phyloP scores from a whole-genome alignment of 1,140 invertebrate genomes.

The Drosophila tristis region DNA sequence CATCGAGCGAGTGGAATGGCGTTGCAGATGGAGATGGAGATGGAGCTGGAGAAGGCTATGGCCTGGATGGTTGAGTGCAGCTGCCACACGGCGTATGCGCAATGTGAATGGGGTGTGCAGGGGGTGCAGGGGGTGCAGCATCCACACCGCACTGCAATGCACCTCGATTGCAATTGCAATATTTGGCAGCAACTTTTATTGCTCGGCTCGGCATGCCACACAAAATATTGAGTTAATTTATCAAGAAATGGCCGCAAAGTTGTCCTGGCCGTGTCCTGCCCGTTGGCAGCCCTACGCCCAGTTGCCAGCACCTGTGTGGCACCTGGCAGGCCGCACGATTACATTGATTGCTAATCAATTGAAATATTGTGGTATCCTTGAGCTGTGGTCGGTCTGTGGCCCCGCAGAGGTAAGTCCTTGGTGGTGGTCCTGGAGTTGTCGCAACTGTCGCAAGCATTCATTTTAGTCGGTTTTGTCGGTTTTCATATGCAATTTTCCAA shows the following conservation, averaged over 20 bases:
- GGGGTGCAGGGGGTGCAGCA: no score
- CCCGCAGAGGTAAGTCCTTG: not conserved
- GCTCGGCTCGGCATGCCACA: conserved; percentile 5
- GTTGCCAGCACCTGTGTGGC: conserved; percentile 18
- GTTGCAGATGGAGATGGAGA: no score
- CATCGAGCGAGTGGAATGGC: not conserved
- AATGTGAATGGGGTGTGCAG: conserved; percentile 23
- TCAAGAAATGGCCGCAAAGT: conserved; percentile 23
- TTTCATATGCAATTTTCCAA: conserved; percentile 9
- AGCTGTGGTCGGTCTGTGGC: not conserved
- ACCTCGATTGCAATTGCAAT: conserved; percentile 38
- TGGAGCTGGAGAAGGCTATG: not conserved
- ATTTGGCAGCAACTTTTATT: conserved; percentile 61
- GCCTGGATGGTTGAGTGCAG: not conserved
- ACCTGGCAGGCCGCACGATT: conserved; percentile 42
- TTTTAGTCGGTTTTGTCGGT: no score
- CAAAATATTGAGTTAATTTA: conserved; percentile 64
- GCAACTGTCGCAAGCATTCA: no score
- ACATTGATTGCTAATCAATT: conserved; percentile 61
- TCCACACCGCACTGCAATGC: not conserved
- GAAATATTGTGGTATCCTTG: not conserved
- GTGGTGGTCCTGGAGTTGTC: not conserved
- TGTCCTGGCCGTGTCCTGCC: no score
- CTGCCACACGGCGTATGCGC: conserved; percentile 53
- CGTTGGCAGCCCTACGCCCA: not conserved